phyloP scores from a whole-genome alignment of 2,797 vertebrate genomes.

The Acrocephalus scirpaceus region DNA sequence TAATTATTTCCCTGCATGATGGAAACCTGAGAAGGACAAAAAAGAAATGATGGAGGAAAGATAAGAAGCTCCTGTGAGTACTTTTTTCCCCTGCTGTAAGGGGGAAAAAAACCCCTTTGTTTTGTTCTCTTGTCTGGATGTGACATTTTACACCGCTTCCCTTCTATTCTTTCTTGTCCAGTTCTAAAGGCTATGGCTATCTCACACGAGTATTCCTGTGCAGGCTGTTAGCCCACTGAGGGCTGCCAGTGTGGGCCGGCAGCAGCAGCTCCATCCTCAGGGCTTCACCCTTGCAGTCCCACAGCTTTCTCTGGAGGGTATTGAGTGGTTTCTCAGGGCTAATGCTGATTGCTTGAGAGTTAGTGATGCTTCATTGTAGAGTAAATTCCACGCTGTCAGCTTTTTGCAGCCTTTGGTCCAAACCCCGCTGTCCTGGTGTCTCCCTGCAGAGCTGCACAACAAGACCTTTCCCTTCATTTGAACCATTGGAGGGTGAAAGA shows the following conservation, averaged over 20 bases:
- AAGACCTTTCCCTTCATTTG: not conserved
- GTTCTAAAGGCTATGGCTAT: not conserved
- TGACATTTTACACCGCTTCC: not conserved
- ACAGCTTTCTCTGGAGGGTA: not conserved
- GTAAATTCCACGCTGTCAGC: not conserved
- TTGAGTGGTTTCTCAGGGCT: not conserved
- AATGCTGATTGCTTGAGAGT: not conserved
- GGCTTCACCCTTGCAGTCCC: not conserved
- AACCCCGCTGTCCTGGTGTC: fast-evolving
- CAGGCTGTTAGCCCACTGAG: not conserved
- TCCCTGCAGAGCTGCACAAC: not conserved
- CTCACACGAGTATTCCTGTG: not conserved
- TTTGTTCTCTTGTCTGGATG: slow-evolving; percentile 9
- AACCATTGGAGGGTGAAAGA: not conserved
- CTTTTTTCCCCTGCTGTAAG: not conserved
- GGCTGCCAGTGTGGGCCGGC: not conserved
- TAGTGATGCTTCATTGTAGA: not conserved
- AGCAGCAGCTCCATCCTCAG: not conserved
- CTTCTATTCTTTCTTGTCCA: not conserved
- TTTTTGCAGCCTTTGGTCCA: not conserved
- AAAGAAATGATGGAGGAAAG: not conserved
- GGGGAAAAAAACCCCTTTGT: not conserved
- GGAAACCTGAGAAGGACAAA: not conserved
- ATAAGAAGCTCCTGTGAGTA: not conserved
- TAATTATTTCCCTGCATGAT: slow-evolving; percentile 20